Conservation (phyloP, 2,113 vertebrate genomes). For the Lamprologus tigripictilis region DNA sequence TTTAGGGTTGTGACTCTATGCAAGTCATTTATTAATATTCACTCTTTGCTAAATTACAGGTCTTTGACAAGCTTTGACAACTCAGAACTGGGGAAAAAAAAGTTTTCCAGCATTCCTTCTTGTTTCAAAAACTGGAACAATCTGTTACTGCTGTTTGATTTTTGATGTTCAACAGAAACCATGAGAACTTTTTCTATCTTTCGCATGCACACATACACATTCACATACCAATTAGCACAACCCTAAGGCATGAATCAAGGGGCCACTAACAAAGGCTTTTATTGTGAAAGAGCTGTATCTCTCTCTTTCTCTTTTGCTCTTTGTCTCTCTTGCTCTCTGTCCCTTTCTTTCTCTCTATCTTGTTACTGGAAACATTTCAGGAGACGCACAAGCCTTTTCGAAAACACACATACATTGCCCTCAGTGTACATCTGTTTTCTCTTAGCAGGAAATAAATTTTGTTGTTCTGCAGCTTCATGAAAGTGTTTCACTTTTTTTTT, state of each 20-base stretch:
- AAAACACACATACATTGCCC: neutral
- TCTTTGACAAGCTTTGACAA: neutral
- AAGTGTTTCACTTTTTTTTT: neutral
- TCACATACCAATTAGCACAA: neutral
- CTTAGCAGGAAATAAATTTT: neutral
- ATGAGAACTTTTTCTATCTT: neutral
- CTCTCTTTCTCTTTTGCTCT: neutral
- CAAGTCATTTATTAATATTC: neutral
- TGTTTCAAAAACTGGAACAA: neutral
- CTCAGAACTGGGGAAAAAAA: neutral
- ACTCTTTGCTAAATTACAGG: neutral
- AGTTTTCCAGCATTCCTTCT: neutral
- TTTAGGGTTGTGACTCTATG: neutral
- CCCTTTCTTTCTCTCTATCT: neutral
- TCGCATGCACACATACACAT: neutral
- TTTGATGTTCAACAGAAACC: neutral
- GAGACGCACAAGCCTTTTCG: neutral
- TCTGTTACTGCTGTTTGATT: neutral
- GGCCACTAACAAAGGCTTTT: neutral
- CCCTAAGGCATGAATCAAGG: neutral
- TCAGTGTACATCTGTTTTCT: neutral
- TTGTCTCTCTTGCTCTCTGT: neutral
- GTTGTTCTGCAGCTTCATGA: neutral
- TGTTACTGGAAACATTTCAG: neutral
- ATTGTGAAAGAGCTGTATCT: neutral